Evolutionary conservation across 2,888 invertebrate species (phyloP).

Genomic region (Rhopalosiphum nymphaeae): DNA sequence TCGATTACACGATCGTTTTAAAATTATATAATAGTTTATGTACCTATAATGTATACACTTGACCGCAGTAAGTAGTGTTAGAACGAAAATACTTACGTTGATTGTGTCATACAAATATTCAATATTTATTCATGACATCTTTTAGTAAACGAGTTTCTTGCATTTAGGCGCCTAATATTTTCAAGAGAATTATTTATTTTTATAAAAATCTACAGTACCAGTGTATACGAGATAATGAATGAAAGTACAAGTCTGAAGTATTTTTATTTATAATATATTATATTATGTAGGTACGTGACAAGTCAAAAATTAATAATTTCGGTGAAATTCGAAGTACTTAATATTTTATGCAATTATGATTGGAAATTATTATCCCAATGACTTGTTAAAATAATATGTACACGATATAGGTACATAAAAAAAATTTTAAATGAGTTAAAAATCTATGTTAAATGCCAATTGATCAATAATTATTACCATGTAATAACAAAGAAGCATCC

Average conservation of each 20-base stretch:
- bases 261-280: neutral
- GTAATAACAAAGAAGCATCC: neutral
- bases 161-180: neutral
- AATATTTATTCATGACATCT: slow-evolving; percentile 1
- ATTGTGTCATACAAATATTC: neutral
- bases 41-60: neutral
- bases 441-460: neutral
- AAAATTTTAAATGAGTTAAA: neutral
- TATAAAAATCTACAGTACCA: neutral
- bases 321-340: neutral
- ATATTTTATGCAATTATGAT: neutral
- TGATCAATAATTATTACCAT: neutral
- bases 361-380: neutral
- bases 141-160: neutral
- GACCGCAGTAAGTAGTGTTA: neutral
- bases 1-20: neutral
- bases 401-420: neutral
- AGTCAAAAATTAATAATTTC: neutral
- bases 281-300: neutral
- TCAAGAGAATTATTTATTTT: neutral
- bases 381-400: neutral
- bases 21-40: neutral
- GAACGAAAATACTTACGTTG: neutral
- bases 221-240: neutral
- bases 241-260: neutral